These are phyloP conservation scores for Epirrhoe tristata DNA, from an alignment of 2,888 invertebrate species.

Conservation along the genomic window DNA sequence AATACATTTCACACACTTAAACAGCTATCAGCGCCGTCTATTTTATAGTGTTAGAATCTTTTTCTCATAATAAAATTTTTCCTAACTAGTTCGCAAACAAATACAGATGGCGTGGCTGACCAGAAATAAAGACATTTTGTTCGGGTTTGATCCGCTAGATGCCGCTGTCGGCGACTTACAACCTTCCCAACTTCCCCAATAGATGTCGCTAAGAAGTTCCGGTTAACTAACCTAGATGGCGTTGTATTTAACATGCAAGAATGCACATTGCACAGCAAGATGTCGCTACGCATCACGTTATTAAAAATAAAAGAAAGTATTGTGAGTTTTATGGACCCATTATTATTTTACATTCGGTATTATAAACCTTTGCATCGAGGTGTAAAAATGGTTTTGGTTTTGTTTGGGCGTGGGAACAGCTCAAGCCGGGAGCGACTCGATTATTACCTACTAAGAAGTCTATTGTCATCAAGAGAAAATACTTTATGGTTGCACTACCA, in stretches of 20 bases:
- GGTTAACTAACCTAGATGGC: constrained; percentile 54
- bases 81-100: background rate
- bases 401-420: constrained; percentile 76
- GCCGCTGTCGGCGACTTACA: background rate
- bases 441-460: constrained; percentile 29
- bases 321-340: constrained; percentile 59
- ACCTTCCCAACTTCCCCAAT: background rate
- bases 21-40: background rate
- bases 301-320: constrained; percentile 62
- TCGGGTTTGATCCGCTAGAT: background rate
- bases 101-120: constrained; percentile 2
- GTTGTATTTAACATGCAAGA: constrained; percentile 65
- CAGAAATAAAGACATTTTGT: background rate
- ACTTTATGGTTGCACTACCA: background rate
- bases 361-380: constrained; percentile 79
- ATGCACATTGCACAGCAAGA: constrained; percentile 51
- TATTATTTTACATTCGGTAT: constrained; percentile 75
- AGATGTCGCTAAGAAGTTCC: constrained; percentile 33
- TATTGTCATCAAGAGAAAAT: constrained; percentile 21
- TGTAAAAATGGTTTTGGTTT: constrained; percentile 83
- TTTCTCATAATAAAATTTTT: background rate
- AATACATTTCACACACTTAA: no score
- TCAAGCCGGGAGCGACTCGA: constrained; percentile 57
- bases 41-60: background rate
- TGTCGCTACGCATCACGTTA: constrained; percentile 56